Conservation (phyloP, 30 jellyfish, hydroid and myxozoan species). For the Aurelia aurita region DNA sequence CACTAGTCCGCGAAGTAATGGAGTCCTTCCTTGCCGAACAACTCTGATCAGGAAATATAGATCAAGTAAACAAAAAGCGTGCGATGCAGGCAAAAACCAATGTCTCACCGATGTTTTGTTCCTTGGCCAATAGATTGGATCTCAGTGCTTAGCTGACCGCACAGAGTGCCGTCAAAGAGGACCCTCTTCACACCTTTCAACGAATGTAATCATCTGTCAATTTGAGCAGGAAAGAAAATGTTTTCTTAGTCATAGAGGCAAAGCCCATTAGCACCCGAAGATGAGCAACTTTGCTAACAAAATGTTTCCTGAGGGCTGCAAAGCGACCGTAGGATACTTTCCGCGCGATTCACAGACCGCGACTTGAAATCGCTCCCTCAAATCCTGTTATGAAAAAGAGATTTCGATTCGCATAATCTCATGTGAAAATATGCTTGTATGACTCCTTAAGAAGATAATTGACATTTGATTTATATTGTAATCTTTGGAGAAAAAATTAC, state of each 20-base stretch:
- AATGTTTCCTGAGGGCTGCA: conserved; percentile 75
- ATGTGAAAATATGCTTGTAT: conserved; percentile 54
- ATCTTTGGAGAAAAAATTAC: conserved; percentile 19
- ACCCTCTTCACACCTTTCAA: conserved; percentile 83
- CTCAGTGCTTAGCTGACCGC: conserved; percentile 63
- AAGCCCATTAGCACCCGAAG: conserved; percentile 74
- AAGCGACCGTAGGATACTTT: conserved; percentile 72
- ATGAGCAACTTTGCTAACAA: conserved; percentile 67
- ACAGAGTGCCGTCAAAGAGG: conserved; percentile 70
- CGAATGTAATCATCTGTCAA: conserved; percentile 69
- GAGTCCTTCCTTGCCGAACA: conserved; percentile 51
- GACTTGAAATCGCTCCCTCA: conserved; percentile 40
- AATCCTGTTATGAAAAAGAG: conserved; percentile 79
- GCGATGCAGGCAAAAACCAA: conserved; percentile 43
- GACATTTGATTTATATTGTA: conserved; percentile 55
- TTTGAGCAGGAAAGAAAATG: conserved; percentile 66
- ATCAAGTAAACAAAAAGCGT: conserved; percentile 23
- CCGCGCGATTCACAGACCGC: conserved; percentile 78
- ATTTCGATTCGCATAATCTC: conserved; percentile 43
- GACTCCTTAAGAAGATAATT: conserved; percentile 46
- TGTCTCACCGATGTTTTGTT: conserved; percentile 16
- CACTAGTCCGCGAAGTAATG: conserved; percentile 53
- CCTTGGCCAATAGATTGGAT: conserved; percentile 48
- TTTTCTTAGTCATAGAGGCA: conserved; percentile 73
- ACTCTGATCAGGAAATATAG: conserved; percentile 46